Percentiles rank a stretch among this genome's conserved stretches.
These are phyloP conservation scores for Eueremaeus valkanovi DNA, from an alignment of 2,888 invertebrate genomes.

Conservation along the genomic window DNA sequence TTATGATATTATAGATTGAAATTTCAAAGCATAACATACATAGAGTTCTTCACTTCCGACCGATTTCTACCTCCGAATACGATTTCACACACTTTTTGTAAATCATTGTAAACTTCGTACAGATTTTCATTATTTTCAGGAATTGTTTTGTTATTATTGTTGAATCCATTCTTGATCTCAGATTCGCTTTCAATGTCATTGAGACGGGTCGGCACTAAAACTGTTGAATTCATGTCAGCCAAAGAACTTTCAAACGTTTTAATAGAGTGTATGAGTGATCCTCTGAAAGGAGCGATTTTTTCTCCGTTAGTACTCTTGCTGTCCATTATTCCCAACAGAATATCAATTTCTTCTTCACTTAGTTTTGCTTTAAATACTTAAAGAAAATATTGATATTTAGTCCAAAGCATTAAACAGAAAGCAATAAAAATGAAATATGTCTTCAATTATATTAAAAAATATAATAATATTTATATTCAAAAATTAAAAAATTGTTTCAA, in stretches of 20 bases:
- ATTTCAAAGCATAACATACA: not conserved
- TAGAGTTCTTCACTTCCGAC: not conserved
- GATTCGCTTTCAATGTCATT: constrained; percentile 1
- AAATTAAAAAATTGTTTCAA: too few relatives aligned
- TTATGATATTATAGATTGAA: not conserved
- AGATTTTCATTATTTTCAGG: not conserved
- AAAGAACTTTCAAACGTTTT: not conserved
- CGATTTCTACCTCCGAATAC: not conserved
- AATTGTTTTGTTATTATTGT: too few relatives aligned
- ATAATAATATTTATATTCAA: too few relatives aligned
- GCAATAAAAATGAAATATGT: too few relatives aligned
- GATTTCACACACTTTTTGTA: not conserved
- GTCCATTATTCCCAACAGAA: not conserved
- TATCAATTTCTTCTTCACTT: not conserved
- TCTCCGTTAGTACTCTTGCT: not conserved
- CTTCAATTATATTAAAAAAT: too few relatives aligned
- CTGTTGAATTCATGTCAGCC: not conserved
- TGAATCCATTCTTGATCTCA: not conserved
- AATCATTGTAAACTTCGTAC: constrained; percentile 18
- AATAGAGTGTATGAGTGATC: constrained; percentile 3
- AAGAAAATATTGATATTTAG: too few relatives aligned
- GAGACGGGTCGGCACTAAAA: constrained; percentile 25
- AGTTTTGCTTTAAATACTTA: not conserved
- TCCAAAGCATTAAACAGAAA: too few relatives aligned
- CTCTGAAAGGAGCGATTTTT: not conserved